phyloP scores from a whole-genome alignment of 2,888 invertebrate genomes.

The Exocentrus adspersus region DNA sequence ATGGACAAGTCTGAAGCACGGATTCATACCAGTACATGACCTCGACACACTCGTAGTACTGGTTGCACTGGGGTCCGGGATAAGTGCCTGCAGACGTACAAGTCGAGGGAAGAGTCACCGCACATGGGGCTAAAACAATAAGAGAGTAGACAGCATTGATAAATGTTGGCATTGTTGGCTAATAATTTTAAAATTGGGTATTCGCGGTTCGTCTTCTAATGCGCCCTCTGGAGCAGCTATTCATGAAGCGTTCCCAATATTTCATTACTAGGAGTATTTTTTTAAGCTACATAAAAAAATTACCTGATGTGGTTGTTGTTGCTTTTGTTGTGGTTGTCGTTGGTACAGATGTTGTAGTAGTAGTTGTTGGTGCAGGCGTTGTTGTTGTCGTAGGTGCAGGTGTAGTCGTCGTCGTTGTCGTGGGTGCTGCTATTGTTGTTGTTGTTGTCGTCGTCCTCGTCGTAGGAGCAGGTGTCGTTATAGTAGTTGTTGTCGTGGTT shows the following conservation, averaged over 20 bases:
- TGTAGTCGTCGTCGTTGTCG: not conserved
- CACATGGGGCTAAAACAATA: not conserved
- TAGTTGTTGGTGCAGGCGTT: not conserved
- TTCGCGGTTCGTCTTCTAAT: too few relatives aligned
- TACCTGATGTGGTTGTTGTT: constrained; percentile 10
- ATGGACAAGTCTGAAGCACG: constrained; percentile 21
- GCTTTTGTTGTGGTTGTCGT: constrained; percentile 13
- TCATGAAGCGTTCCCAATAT: too few relatives aligned
- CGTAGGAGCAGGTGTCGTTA: not conserved
- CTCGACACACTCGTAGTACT: constrained; percentile 29
- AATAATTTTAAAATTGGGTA: too few relatives aligned
- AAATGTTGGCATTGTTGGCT: too few relatives aligned
- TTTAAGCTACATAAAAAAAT: too few relatives aligned
- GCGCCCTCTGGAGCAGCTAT: too few relatives aligned
- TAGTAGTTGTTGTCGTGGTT: not conserved
- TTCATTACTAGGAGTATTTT: too few relatives aligned
- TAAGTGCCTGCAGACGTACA: constrained; percentile 19
- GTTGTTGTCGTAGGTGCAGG: not conserved
- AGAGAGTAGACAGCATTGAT: too few relatives aligned
- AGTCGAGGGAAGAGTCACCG: not conserved
- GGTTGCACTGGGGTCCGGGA: constrained; percentile 17
- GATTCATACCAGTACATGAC: constrained; percentile 29
- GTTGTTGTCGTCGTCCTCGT: not conserved
- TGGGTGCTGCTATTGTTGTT: not conserved
- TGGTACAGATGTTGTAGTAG: not conserved